Base-by-base conservation (phyloP, 2,113 vertebrate species). In the Notothenia coriiceps region DNA sequence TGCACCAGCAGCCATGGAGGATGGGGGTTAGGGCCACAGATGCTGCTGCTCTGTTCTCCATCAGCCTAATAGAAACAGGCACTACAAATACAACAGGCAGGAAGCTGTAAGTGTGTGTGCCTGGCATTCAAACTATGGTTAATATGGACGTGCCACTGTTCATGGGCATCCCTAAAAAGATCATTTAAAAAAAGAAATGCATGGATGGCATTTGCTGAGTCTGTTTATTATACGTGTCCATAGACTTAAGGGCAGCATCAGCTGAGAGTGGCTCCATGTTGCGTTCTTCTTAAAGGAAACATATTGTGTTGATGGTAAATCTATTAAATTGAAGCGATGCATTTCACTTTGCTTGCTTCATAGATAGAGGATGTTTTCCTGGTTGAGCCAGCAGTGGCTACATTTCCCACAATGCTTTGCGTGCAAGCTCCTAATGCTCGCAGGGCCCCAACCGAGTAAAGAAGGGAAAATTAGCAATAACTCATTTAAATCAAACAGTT, bases 31-130 rank as follows among this genome's bases (percentile, higher is more conserved):
- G 76, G 84, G 85, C 64, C 65, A 85, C 87, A 86, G 84, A 88
- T 86, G 88, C 82, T 25, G 70, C 75, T 43, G 66, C 70, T 86
- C 91, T 93, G 91, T 74, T 17, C 74, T 88, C 69, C 66, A 80
- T 91, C 91, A 89, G 59, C 60, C 56, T 90, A 90, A 91, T 85
- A 83, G 74, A 86, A 91, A 72, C 81, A 79, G 89, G 74, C 90
- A 90, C 86, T 83, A 84, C 88, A 88, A 89, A 88, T 89, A 84
- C 86, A 89, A 87, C 52, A 47, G 82, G 64, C 49, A 80, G 85
- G 84, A 84, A 86, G 78, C 20, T 54, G 49, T 85, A 75, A 77
- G 80, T 76, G 74, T 78, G 75, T 84, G 77, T 60, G 77, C 40
- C 80, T 66, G 85, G 80, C 85, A 85, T 77, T 83, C 79, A 77